Percentiles rank a stretch among this genome's conserved stretches.
Conservation (phyloP, 2,797 vertebrate genomes). For the Columba guinea region DNA sequence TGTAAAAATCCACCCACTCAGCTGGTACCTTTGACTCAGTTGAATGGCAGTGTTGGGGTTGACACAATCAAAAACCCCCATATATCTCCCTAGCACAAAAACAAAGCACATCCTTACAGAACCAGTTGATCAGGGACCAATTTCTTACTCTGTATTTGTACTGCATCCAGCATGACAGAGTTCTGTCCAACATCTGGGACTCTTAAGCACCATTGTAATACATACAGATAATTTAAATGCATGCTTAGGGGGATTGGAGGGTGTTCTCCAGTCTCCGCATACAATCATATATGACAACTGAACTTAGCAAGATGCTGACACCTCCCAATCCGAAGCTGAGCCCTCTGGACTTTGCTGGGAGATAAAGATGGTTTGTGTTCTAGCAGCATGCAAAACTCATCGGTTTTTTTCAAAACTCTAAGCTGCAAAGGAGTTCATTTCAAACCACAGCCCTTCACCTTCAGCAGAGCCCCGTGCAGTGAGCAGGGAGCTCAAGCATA, state of each 20-base stretch:
- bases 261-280: background rate
- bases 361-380: background rate
- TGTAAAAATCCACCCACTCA: conserved; percentile 66
- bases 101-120: background rate
- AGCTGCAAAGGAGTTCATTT: background rate
- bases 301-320: background rate
- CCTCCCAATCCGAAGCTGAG: background rate
- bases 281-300: background rate
- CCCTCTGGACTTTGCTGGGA: background rate
- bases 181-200: background rate
- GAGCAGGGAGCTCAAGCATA: background rate
- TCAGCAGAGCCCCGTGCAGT: background rate
- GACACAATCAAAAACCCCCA: conserved; percentile 42
- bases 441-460: background rate
- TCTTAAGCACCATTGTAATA: background rate
- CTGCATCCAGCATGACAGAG: background rate
- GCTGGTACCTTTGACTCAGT: conserved; percentile 61
- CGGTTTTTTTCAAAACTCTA: background rate
- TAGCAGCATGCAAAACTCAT: background rate
- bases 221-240: background rate
- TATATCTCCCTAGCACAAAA: background rate
- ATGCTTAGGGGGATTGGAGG: background rate
- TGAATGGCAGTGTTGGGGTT: conserved; percentile 29
- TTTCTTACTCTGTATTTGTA: background rate
- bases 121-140: conserved; percentile 28